Base-by-base conservation (phyloP, 2,888 invertebrate species). In the Drosophila prostipennis region DNA sequence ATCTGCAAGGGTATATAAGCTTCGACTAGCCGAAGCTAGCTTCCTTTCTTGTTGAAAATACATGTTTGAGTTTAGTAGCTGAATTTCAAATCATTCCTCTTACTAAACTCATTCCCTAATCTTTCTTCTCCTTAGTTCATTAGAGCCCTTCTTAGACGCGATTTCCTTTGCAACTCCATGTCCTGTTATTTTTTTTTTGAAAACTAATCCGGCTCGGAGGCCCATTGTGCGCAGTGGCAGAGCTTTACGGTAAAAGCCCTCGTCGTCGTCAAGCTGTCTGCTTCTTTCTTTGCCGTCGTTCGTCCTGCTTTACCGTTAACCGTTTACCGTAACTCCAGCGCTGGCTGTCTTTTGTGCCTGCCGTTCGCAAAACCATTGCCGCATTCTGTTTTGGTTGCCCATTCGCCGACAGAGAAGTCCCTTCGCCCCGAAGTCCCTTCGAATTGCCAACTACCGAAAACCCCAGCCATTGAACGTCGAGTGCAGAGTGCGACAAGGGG, bases 351-450 rank as follows among this genome's bases (percentile, higher is more conserved):
- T 64, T 46, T 71, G 40, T 39, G 43, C 34, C 53, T 48, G 34
- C 69, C 23, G 68, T 81, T 81, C 81, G 83, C 87, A 86, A 81
- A 86, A 86, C 80, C 78, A 74, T 76, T 73, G 76, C 69, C 26
- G 65, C 68, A 83, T 80, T 81, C 84, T 81, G 81, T 81, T 81
- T 81, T 81, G 81, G 68, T 86, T 67, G 46, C 34, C 40, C 67
- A 42, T 81, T 86, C 81, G 76, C 61, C 36, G 37, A 60, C 60
- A 56, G 34, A 34, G 60, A 2, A 4, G 4, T 26, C 26, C 5
- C 26, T 5, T 26, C 34, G 39, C 59, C 26, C 29, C 57, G 23
- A n/a, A n/a, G n/a, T 46, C 52, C 52, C 68, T 48, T 54, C 8
- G 10, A 13, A 23, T 23, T 37, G 37, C 37, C 64, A 52, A 65